phyloP scores from a whole-genome alignment of 1,140 invertebrate species.

The Chionoecetes opilio region DNA sequence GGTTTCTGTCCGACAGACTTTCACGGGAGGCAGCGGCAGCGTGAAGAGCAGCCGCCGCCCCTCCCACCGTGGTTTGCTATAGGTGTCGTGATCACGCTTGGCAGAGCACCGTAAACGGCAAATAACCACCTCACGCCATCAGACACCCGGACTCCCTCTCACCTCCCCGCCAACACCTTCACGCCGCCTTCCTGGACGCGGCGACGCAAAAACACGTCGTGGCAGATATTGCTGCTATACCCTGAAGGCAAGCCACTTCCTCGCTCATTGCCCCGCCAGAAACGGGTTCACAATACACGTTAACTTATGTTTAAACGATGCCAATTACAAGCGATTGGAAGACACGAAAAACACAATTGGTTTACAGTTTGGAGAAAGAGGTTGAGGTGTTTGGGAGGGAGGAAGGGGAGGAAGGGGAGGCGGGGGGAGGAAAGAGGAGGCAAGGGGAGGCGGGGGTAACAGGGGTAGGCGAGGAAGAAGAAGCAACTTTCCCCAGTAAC shows the following conservation, averaged over 20 bases:
- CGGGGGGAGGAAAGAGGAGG: background rate
- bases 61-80: background rate
- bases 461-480: no score
- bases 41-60: background rate
- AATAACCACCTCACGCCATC: background rate
- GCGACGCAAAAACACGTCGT: no score
- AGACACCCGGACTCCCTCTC: background rate
- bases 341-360: no score
- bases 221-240: no score
- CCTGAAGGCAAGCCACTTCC: no score
- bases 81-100: constrained; percentile 7
- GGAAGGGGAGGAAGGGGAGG: background rate
- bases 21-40: background rate
- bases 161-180: no score
- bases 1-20: background rate
- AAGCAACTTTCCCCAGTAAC: no score
- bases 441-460: background rate
- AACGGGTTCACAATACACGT: no score
- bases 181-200: no score
- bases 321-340: background rate
- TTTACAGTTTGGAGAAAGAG: no score
- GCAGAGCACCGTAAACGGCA: background rate
- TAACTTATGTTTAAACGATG: no score
- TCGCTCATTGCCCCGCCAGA: background rate
- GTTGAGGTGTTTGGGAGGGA: no score